Evolutionary conservation across 2,113 vertebrate genomes (phyloP), one percentile per base, ranked within the genome.

Genomic region (Syngnathus floridae): DNA sequence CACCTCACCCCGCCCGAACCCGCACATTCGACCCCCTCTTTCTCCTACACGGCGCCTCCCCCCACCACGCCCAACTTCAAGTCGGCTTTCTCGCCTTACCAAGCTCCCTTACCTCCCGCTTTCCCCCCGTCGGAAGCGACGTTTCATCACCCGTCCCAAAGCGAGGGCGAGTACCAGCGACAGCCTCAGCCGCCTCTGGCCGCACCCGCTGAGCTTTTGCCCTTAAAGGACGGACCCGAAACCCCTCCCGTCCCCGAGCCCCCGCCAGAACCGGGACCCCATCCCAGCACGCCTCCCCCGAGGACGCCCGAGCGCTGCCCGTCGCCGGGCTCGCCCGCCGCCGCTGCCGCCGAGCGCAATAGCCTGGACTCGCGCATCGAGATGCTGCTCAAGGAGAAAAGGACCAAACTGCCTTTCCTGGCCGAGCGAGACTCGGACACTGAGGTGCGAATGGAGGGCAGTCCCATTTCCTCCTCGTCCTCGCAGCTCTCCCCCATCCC

Each of bases 301-400:
- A 90, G 90, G 72, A 95, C 94, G 0, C 94, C 94, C 0, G 94
- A 96, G 71, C 91, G 84, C 70, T 93, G 93, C 0, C 92, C 93
- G 48, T 96, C 95, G 2, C 94, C 95, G 0, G 94, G 91, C 71
- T 94, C 94, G 0, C 94, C 94, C 2, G 89, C 92, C 0, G 89
- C 92, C 0, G 90, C 90, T 67, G 95, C 97, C 71, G 85, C 91
- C 0, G 94, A 95, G 87, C 95, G 92, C 12, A 93, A 98, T 86
- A 99, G 97, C 88, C 90, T 99, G 85, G 97, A 99, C 81, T 98
- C 97, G 0, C 93, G 97, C 67, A 99, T 99, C 22, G 96, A 97
- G 88, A 98, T 98, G 97, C 92, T 99, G 78, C 90, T 99, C 74
- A 98, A 98, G 88, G 95, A 97, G 81, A 95, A 96, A 85, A 90